Evolutionary conservation across 2,113 vertebrate genomes (phyloP).

Genomic region (Gymnarchus niloticus): DNA sequence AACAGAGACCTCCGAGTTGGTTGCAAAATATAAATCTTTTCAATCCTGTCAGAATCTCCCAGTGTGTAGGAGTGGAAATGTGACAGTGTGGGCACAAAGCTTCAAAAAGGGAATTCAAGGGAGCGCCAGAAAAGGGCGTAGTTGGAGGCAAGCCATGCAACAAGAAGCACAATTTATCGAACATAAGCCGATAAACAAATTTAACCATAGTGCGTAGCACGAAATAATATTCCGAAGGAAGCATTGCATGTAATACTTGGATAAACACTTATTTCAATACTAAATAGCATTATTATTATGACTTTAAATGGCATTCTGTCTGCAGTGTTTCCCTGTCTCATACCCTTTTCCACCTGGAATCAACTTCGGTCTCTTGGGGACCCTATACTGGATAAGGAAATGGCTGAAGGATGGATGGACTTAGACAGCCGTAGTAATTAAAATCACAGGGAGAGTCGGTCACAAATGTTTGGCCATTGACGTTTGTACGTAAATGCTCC

Average conservation of each 20-base stretch:
- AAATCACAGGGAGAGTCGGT: neutral
- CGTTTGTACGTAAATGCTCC: no score
- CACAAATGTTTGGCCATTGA: neutral
- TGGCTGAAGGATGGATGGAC: neutral
- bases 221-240: neutral
- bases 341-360: no score
- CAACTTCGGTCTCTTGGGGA: no score
- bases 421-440: neutral
- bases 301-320: neutral
- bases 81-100: constrained; percentile 7
- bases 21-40: constrained; percentile 16
- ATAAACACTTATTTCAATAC: neutral
- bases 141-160: neutral
- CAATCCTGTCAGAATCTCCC: constrained; percentile 8
- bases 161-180: neutral
- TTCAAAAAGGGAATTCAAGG: constrained; percentile 5
- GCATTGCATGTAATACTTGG: neutral
- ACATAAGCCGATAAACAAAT: neutral
- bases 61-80: constrained; percentile 12
- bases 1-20: neutral
- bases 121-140: neutral
- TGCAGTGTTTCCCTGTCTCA: no score
- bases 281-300: neutral
- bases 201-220: neutral
- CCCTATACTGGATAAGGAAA: no score